phyloP scores from a whole-genome alignment of 2,888 invertebrate genomes.

The Scotopteryx bipunctaria region DNA sequence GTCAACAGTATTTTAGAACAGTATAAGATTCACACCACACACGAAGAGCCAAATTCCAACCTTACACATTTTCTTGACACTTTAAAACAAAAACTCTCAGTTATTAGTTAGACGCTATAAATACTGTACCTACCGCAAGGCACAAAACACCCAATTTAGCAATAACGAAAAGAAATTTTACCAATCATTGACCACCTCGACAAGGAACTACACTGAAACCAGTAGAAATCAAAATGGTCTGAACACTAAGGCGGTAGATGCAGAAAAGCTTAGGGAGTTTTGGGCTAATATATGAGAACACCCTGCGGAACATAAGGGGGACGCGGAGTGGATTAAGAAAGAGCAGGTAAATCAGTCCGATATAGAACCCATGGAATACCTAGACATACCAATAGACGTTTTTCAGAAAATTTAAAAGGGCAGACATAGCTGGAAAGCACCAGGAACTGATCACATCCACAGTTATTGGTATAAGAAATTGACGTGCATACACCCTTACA shows the following conservation, averaged over 20 bases:
- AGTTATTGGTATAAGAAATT: too few species aligned
- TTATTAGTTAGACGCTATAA: neutral
- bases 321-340: neutral
- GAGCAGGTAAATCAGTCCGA: neutral
- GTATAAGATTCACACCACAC: neutral
- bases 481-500: neutral
- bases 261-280: neutral
- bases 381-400: neutral
- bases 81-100: neutral
- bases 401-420: too few species aligned
- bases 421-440: too few species aligned
- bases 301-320: too few species aligned
- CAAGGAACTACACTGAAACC: neutral
- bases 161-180: neutral
- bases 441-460: too few species aligned
- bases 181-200: neutral
- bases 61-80: neutral
- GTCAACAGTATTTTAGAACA: neutral
- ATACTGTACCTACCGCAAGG: neutral
- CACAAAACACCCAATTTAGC: neutral
- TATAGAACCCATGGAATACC: neutral
- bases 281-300: neutral
- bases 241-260: neutral
- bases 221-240: too few species aligned
- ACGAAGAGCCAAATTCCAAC: neutral